A percentile compares a stretch with the other conserved stretches of the same genome.
Evolutionary conservation across 2,797 vertebrate species (phyloP).

Genomic region (Trachurus trachurus): DNA sequence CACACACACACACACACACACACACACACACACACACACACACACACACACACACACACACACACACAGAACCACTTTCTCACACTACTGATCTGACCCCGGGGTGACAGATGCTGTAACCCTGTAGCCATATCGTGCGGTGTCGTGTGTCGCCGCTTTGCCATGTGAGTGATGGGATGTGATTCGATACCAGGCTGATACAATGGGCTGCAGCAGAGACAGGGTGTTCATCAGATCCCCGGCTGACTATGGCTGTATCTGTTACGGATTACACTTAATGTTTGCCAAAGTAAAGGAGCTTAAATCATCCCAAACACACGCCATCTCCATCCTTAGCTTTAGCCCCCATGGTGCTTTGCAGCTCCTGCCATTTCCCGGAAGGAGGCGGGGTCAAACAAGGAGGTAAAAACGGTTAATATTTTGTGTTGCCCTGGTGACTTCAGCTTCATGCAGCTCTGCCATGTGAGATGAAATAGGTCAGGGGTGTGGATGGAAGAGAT

Average conservation of each 20-base stretch:
- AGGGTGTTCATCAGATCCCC: slow-evolving; percentile 56
- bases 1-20: too few species aligned
- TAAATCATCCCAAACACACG: slow-evolving; percentile 63
- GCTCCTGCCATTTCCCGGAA: not conserved
- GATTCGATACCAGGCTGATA: slow-evolving; percentile 61
- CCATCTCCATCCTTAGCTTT: slow-evolving; percentile 45
- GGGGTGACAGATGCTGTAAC: slow-evolving; percentile 50
- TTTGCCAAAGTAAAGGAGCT: slow-evolving; percentile 69
- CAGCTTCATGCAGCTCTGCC: not conserved
- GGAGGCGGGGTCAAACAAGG: slow-evolving; percentile 33
- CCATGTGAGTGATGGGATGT: slow-evolving; percentile 57
- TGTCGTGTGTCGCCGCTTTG: slow-evolving; percentile 56
- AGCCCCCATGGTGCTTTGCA: slow-evolving; percentile 4
- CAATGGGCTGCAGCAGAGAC: slow-evolving; percentile 53
- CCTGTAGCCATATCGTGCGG: slow-evolving; percentile 9
- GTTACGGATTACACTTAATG: slow-evolving; percentile 79
- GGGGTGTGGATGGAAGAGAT: not conserved
- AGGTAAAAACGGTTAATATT: not conserved
- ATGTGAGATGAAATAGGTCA: slow-evolving; percentile 22
- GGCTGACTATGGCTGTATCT: slow-evolving; percentile 63
- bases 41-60: slow-evolving; percentile 33
- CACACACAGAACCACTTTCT: slow-evolving; percentile 22
- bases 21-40: too few species aligned
- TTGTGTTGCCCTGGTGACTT: slow-evolving; percentile 1
- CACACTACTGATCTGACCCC: slow-evolving; percentile 34